Evolutionary conservation across 2,797 vertebrate species (phyloP).

Genomic region (Cryptoprocta ferox): DNA sequence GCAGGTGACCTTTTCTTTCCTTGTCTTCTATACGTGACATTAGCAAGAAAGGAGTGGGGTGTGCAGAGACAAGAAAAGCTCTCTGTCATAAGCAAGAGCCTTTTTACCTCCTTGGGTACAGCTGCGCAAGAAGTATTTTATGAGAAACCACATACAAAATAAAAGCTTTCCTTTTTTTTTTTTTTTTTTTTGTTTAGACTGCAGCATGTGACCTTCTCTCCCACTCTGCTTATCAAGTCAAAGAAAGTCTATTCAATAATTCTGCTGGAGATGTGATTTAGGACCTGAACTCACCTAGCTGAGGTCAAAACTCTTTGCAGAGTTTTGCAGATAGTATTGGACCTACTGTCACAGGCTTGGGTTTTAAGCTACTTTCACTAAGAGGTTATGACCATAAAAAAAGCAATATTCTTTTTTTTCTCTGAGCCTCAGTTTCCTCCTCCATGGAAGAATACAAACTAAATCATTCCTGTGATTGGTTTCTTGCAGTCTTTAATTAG

Average conservation of each 20-base stretch:
- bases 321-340: not conserved
- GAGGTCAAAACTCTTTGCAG: not conserved
- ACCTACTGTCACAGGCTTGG: not conserved
- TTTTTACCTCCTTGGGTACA: constrained; percentile 44
- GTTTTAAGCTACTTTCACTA: not conserved
- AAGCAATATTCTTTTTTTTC: not conserved
- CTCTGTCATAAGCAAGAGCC: not conserved
- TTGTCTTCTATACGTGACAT: constrained; percentile 18
- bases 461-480: not conserved
- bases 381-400: not conserved
- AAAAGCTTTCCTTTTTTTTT: not conserved
- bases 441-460: not conserved
- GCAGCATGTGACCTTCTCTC: constrained; percentile 3
- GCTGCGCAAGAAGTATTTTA: not conserved
- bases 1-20: constrained; percentile 58
- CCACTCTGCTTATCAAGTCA: not conserved
- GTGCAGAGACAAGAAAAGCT: constrained; percentile 4
- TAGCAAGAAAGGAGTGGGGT: not conserved
- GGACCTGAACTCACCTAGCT: not conserved
- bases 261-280: not conserved
- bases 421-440: not conserved
- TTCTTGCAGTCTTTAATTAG: not conserved
- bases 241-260: not conserved
- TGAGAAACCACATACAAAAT: not conserved
- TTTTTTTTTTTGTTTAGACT: not conserved